Percentiles rank a stretch among this genome's conserved stretches.
phyloP scores from a whole-genome alignment of 2,797 vertebrate genomes.

The Lepus oiostolus region DNA sequence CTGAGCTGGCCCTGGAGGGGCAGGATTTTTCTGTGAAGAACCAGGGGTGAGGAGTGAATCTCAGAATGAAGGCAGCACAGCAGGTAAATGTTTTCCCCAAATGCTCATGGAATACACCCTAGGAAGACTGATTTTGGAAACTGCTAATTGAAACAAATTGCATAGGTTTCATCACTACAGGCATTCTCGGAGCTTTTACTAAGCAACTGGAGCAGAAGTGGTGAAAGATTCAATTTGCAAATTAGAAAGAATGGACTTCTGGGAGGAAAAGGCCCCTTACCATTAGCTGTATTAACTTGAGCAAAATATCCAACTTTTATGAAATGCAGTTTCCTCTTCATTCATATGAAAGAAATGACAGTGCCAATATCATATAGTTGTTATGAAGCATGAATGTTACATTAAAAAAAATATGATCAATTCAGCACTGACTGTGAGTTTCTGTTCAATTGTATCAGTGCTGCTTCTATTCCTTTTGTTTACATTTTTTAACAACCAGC shows the following conservation, averaged over 20 bases:
- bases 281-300: background rate
- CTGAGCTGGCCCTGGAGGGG: background rate
- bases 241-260: background rate
- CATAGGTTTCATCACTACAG: background rate
- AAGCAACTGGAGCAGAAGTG: background rate
- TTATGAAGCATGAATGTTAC: background rate
- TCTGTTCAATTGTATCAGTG: background rate
- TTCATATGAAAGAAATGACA: slow-evolving; percentile 10
- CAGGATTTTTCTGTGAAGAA: background rate
- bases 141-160: background rate
- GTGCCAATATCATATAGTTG: background rate
- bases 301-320: slow-evolving; percentile 40
- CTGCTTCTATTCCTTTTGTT: background rate
- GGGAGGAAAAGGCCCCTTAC: background rate
- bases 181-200: background rate
- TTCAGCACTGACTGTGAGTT: background rate
- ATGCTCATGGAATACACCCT: background rate
- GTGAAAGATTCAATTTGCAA: background rate
- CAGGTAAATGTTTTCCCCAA: background rate
- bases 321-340: slow-evolving; percentile 25
- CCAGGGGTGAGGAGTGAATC: accelerated
- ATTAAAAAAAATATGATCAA: background rate
- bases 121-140: background rate
- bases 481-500: background rate
- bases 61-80: background rate